A percentile compares a stretch with the other conserved stretches of the same genome.
Conservation (phyloP, 2,888 invertebrate species). For the Auanema sp. region DNA sequence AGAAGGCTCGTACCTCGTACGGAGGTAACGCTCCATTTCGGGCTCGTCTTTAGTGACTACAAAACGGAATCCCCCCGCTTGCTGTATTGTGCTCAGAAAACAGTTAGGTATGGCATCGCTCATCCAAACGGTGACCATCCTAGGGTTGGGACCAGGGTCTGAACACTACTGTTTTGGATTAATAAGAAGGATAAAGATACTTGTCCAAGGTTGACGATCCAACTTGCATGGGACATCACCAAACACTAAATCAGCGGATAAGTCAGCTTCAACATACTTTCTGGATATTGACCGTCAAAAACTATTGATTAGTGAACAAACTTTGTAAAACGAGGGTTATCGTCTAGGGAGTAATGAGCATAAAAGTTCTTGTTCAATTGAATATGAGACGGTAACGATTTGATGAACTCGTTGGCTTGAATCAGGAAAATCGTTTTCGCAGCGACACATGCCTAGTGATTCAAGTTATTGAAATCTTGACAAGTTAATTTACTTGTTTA, state of each 20-base stretch:
- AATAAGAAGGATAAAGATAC: conserved; percentile 11
- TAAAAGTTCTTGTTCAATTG: conserved; percentile 44
- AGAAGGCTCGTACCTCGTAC: conserved; percentile 31
- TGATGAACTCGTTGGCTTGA: conserved; percentile 50
- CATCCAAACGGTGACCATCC: conserved; percentile 55
- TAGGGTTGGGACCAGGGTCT: conserved; percentile 30
- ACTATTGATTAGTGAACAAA: conserved; percentile 2
- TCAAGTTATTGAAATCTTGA: background rate
- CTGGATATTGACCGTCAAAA: conserved; percentile 30
- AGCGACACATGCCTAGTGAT: conserved; percentile 41
- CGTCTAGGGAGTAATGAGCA: conserved; percentile 45
- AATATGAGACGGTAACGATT: conserved; percentile 46
- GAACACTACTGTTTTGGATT: background rate
- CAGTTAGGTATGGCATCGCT: conserved; percentile 49
- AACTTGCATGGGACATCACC: conserved; percentile 41
- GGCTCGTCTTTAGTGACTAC: conserved; percentile 35
- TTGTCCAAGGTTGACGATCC: conserved; percentile 27
- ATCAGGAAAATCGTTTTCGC: conserved; percentile 37
- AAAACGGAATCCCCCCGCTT: conserved; percentile 32
- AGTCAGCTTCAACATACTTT: conserved; percentile 38
- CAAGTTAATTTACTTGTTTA: conserved; percentile 28
- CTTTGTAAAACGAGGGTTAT: conserved; percentile 33
- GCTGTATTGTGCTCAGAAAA: conserved; percentile 46
- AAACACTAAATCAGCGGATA: conserved; percentile 49
- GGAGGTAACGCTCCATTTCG: conserved; percentile 32